Percentiles rank a stretch among this genome's conserved stretches.
These are phyloP conservation scores for Aegithalos caudatus DNA, from an alignment of 2,113 vertebrate species.

Conservation along the genomic window DNA sequence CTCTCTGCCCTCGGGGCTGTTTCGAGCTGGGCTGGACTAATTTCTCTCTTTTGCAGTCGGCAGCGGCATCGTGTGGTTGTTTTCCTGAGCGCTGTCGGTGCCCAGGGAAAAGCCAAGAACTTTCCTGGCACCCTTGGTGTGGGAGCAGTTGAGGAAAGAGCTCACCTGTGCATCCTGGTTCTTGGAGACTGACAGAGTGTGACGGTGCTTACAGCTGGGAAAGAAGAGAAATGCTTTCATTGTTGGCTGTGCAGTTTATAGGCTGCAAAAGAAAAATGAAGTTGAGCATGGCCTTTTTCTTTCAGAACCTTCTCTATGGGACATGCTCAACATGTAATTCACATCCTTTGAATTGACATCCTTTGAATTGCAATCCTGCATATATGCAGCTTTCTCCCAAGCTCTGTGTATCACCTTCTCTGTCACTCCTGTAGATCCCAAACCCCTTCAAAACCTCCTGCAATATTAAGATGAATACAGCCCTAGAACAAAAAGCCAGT, in stretches of 20 bases:
- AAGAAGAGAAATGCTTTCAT: accelerated
- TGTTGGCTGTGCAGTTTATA: neutral
- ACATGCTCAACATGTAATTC: neutral
- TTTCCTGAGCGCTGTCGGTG: accelerated
- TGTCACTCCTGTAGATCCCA: neutral
- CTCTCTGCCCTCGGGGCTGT: neutral
- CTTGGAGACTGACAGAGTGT: neutral
- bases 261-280: neutral
- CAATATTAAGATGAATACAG: no score
- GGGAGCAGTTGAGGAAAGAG: neutral
- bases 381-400: neutral
- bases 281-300: neutral
- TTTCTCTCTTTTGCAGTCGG: no score
- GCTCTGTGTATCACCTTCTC: neutral
- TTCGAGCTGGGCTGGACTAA: accelerated
- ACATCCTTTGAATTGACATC: neutral
- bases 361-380: neutral
- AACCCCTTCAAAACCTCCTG: neutral
- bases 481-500: neutral
- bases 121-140: neutral
- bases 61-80: neutral
- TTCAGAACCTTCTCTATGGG: neutral
- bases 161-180: neutral
- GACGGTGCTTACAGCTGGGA: neutral
- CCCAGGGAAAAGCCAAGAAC: neutral